Conservation (phyloP, 2,113 vertebrate genomes). For the Sebastes fasciatus region DNA sequence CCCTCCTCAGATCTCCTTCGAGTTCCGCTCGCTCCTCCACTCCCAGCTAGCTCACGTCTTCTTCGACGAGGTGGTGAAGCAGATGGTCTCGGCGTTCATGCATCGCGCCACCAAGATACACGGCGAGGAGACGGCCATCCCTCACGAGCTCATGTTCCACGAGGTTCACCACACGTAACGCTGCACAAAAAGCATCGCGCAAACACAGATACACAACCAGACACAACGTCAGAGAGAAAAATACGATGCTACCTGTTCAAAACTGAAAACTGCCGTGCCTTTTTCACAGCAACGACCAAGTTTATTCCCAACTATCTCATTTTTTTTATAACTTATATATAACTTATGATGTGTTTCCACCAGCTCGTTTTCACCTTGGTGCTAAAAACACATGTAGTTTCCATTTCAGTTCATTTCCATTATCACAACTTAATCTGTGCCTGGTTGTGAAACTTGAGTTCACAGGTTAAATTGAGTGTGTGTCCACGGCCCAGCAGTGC, state of each 20-base stretch:
- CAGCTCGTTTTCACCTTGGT: slow-evolving; percentile 15
- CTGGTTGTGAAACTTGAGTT: not conserved
- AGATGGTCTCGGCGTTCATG: slow-evolving; percentile 96
- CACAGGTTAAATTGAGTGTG: not conserved
- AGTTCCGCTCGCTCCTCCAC: slow-evolving; percentile 96
- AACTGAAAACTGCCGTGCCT: slow-evolving; percentile 63
- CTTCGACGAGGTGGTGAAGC: slow-evolving; percentile 97
- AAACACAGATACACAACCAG: not conserved
- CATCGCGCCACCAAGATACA: slow-evolving; percentile 88
- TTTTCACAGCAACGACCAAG: slow-evolving; percentile 48
- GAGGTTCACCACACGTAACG: slow-evolving; percentile 92
- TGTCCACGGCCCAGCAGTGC: not conserved
- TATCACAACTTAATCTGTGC: not conserved
- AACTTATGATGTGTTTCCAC: slow-evolving; percentile 2
- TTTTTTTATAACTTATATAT: not conserved
- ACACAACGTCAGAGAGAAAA: slow-evolving; percentile 20
- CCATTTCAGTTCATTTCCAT: not conserved
- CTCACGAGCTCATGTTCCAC: slow-evolving; percentile 93
- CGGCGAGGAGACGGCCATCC: slow-evolving; percentile 91
- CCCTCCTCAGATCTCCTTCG: slow-evolving; percentile 91
- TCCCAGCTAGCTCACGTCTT: slow-evolving; percentile 93
- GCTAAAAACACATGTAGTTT: slow-evolving; percentile 7
- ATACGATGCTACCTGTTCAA: not conserved
- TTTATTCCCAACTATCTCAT: slow-evolving; percentile 37
- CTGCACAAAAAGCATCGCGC: not conserved